phyloP scores from a whole-genome alignment of 1,140 invertebrate species.

The Monochamus saltuarius region DNA sequence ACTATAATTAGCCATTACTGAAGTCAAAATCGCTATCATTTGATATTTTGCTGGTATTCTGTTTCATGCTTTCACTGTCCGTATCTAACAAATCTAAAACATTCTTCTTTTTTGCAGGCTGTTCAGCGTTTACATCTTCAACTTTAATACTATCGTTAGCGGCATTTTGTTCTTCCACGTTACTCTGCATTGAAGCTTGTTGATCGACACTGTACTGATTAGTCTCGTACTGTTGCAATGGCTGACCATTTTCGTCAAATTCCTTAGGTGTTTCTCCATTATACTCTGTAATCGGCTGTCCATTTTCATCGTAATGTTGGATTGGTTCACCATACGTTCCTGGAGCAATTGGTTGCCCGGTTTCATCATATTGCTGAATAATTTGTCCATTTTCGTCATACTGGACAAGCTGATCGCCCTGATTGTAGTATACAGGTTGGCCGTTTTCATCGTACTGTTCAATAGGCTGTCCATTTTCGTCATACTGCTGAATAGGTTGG shows the following conservation, averaged over 20 bases:
- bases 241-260: no score
- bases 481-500: slow-evolving; percentile 19
- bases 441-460: slow-evolving; percentile 20
- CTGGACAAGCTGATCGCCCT: slow-evolving; percentile 33
- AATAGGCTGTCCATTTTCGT: slow-evolving; percentile 17
- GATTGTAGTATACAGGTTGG: slow-evolving; percentile 31
- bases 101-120: slow-evolving; percentile 8
- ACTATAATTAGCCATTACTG: slow-evolving; percentile 13
- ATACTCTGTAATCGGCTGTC: slow-evolving; percentile 10
- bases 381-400: slow-evolving; percentile 37
- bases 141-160: no score
- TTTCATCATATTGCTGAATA: slow-evolving; percentile 37
- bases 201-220: no score
- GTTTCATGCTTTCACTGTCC: slow-evolving; percentile 25
- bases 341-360: slow-evolving; percentile 26
- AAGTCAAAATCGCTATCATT: slow-evolving; percentile 35
- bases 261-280: not conserved
- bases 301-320: slow-evolving; percentile 30
- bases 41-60: slow-evolving; percentile 22
- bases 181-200: no score
- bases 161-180: no score
- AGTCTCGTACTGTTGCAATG: no score
- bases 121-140: no score
- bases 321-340: slow-evolving; percentile 10
- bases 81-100: slow-evolving; percentile 31